Percentiles rank a stretch among this genome's conserved stretches.
Evolutionary conservation across 2,113 vertebrate genomes (phyloP).

Genomic region (Nothobranchius kuhntae): DNA sequence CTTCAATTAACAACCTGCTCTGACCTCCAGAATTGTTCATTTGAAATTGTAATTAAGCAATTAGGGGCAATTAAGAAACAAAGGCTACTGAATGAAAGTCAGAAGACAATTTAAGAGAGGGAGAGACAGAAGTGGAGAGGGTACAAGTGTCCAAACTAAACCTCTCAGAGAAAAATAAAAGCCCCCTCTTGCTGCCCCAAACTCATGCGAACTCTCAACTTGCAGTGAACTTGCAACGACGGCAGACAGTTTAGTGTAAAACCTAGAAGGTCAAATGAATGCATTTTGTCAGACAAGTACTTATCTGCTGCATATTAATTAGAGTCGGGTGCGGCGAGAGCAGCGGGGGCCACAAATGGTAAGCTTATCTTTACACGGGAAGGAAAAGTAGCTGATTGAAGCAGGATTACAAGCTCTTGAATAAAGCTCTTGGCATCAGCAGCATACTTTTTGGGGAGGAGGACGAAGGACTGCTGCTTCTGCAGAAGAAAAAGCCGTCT

Average conservation of each 20-base stretch:
- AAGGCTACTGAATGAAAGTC: slow-evolving; percentile 77
- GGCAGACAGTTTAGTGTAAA: slow-evolving; percentile 74
- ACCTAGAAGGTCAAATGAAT: slow-evolving; percentile 78
- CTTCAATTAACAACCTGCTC: slow-evolving; percentile 79
- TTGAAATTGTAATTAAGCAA: slow-evolving; percentile 84
- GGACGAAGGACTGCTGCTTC: slow-evolving; percentile 51
- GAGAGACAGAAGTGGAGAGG: slow-evolving; percentile 30
- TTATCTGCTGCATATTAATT: slow-evolving; percentile 82
- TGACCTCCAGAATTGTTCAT: slow-evolving; percentile 83
- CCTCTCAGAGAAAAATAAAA: slow-evolving; percentile 58
- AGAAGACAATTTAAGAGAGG: slow-evolving; percentile 73
- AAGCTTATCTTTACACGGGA: slow-evolving; percentile 77
- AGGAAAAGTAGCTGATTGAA: slow-evolving; percentile 80
- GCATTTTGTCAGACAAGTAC: slow-evolving; percentile 77
- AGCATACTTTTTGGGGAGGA: slow-evolving; percentile 63
- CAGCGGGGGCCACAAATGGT: slow-evolving; percentile 72
- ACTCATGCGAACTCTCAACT: slow-evolving; percentile 64
- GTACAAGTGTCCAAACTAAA: slow-evolving; percentile 66
- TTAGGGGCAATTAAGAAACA: slow-evolving; percentile 83
- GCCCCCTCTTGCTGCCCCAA: slow-evolving; percentile 41
- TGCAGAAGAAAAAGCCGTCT: slow-evolving; percentile 48
- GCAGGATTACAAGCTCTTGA: slow-evolving; percentile 77
- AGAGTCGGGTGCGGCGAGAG: slow-evolving; percentile 54
- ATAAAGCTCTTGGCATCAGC: slow-evolving; percentile 78
- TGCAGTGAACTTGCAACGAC: slow-evolving; percentile 67